A percentile compares a stretch with the other conserved stretches of the same genome.
phyloP scores from a whole-genome alignment of 1,140 invertebrate species.

The Drosophila tsacasi region DNA sequence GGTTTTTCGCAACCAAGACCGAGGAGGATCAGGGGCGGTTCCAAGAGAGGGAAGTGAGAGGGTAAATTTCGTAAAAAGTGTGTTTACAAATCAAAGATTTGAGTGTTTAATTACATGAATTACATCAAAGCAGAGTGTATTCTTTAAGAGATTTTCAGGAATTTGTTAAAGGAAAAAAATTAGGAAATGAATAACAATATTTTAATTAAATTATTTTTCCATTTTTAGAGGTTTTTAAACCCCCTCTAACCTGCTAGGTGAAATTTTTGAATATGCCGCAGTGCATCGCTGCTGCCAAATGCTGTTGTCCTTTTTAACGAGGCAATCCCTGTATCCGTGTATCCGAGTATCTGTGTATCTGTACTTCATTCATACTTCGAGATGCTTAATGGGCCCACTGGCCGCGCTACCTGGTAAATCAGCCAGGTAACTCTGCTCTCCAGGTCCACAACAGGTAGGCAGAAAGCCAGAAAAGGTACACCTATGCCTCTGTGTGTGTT shows the following conservation, averaged over 20 bases:
- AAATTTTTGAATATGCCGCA: no score
- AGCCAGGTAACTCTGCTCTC: slow-evolving; percentile 11
- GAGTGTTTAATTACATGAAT: neutral
- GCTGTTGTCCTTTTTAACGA: slow-evolving; percentile 59
- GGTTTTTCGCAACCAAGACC: slow-evolving; percentile 55
- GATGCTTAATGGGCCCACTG: slow-evolving; percentile 72
- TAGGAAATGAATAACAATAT: neutral
- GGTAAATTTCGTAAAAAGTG: neutral
- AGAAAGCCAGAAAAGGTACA: slow-evolving; percentile 20
- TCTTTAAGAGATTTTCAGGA: neutral
- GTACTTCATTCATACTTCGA: slow-evolving; percentile 82
- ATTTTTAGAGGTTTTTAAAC: neutral
- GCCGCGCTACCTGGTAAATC: slow-evolving; percentile 33
- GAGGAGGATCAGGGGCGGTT: slow-evolving; percentile 11
- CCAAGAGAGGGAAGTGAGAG: neutral
- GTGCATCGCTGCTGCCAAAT: slow-evolving; percentile 21
- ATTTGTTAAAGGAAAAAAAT: neutral
- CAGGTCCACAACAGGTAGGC: slow-evolving; percentile 57
- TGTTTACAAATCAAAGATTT: neutral
- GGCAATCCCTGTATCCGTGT: slow-evolving; percentile 34
- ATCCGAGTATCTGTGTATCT: slow-evolving; percentile 30
- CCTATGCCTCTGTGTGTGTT: slow-evolving; percentile 42
- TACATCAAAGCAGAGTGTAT: neutral
- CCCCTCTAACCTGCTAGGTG: no score
- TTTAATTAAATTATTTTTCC: neutral